Evolutionary conservation across 2,113 vertebrate genomes (phyloP).

Genomic region (Bujurquina vittata): DNA sequence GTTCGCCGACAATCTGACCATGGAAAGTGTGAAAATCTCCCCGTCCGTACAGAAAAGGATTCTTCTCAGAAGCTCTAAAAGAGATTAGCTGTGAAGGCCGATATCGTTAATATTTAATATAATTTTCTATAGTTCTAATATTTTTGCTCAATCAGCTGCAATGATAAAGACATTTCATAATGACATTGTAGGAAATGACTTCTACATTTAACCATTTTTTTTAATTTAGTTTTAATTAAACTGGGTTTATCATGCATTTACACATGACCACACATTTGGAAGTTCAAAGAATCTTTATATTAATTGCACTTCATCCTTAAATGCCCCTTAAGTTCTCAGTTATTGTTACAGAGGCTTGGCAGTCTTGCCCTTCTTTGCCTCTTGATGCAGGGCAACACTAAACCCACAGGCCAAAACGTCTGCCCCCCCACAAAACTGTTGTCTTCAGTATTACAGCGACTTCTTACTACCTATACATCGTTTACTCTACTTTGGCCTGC

Average conservation of each 20-base stretch:
- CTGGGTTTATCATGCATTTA: conserved; percentile 27
- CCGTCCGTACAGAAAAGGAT: not conserved
- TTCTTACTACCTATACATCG: conserved; percentile 58
- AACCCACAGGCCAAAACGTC: conserved; percentile 44
- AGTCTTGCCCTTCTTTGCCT: conserved; percentile 13
- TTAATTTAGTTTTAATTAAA: not conserved
- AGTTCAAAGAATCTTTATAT: conserved; percentile 43
- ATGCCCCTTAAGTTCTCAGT: not conserved
- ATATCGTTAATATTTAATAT: not conserved
- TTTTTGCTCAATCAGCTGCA: not conserved
- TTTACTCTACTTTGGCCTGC: conserved; percentile 42
- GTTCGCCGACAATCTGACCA: conserved; percentile 57
- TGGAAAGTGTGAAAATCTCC: conserved; percentile 58
- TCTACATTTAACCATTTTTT: not conserved
- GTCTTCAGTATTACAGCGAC: conserved; percentile 42
- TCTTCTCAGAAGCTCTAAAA: conserved; percentile 13
- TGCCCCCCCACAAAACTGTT: conserved; percentile 37
- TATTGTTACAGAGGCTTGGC: conserved; percentile 27
- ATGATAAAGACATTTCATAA: conserved; percentile 19
- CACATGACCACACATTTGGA: conserved; percentile 21
- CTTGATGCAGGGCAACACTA: conserved; percentile 32
- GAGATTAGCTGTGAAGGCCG: conserved; percentile 16
- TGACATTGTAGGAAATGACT: not conserved
- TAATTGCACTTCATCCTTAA: conserved; percentile 25
- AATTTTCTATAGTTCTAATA: not conserved